Percentiles rank a stretch among this genome's conserved stretches.
phyloP scores from a whole-genome alignment of 2,888 invertebrate species.

The Brachyopa scutellaris region DNA sequence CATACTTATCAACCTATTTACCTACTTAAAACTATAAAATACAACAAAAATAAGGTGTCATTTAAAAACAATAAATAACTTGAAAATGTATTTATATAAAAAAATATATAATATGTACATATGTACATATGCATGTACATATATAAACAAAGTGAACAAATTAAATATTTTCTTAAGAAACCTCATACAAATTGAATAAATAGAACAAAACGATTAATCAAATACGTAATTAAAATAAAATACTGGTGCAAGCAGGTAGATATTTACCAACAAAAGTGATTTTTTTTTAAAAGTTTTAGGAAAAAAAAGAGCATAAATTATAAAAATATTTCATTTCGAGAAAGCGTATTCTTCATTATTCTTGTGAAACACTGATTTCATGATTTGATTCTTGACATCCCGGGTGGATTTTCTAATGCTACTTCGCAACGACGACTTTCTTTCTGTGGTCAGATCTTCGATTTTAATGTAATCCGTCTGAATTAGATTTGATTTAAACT shows the following conservation, averaged over 20 bases:
- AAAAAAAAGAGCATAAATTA: too few species aligned
- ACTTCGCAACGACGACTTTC: conserved; percentile 78
- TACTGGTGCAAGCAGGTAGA: conserved; percentile 32
- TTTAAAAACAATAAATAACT: too few species aligned
- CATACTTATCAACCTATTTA: too few species aligned
- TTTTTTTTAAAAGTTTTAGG: too few species aligned
- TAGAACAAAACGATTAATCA: conserved; percentile 16
- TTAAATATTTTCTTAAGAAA: background rate
- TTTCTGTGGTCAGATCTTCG: conserved; percentile 77
- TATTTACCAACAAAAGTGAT: background rate
- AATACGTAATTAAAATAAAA: conserved; percentile 18
- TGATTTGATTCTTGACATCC: conserved; percentile 79
- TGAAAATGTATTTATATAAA: conserved; percentile 4
- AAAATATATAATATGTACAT: conserved; percentile 3
- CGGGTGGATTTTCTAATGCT: conserved; percentile 79
- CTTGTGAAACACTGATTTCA: conserved; percentile 79
- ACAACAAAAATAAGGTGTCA: too few species aligned
- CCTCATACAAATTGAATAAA: conserved; percentile 20
- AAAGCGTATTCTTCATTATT: conserved; percentile 79
- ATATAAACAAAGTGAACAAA: background rate
- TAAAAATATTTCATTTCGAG: conserved; percentile 71
- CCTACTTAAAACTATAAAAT: too few species aligned
- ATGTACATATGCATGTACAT: too few species aligned
- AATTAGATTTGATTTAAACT: conserved; percentile 76
- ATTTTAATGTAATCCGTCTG: conserved; percentile 77